Conservation (phyloP, 2,888 invertebrate species). For the Nymphalis urticae region DNA sequence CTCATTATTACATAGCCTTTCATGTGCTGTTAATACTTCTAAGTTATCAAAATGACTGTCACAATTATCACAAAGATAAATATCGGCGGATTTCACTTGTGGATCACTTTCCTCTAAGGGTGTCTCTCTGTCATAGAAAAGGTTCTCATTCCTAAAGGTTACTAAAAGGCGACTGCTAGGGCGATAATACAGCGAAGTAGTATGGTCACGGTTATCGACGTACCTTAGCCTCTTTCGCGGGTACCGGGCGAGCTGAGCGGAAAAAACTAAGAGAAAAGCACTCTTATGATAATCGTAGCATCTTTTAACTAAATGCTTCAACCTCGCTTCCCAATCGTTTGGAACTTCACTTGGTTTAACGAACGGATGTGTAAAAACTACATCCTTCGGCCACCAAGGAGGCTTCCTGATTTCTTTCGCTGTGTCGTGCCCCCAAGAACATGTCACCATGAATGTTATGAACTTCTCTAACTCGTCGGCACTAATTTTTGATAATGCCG, state of each 20-base stretch:
- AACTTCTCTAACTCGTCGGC: conserved; percentile 85
- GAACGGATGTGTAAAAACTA: conserved; percentile 84
- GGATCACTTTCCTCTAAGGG: conserved; percentile 67
- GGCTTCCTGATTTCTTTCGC: conserved; percentile 82
- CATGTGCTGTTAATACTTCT: conserved; percentile 65
- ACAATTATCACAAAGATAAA: conserved; percentile 88
- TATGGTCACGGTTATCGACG: conserved; percentile 87
- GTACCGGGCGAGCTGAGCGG: conserved; percentile 85
- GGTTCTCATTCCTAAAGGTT: conserved; percentile 88
- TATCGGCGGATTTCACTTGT: conserved; percentile 83
- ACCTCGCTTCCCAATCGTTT: conserved; percentile 82
- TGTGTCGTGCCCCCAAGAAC: conserved; percentile 85
- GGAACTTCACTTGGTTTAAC: conserved; percentile 73
- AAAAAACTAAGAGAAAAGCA: conserved; percentile 86
- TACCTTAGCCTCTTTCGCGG: conserved; percentile 84
- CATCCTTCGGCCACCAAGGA: conserved; percentile 87
- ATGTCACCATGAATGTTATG: conserved; percentile 88
- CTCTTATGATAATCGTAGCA: conserved; percentile 88
- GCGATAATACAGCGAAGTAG: conserved; percentile 86
- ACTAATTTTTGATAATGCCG: conserved; percentile 83
- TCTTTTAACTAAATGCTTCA: conserved; percentile 84
- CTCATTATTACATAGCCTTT: conserved; percentile 73
- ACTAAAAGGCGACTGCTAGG: conserved; percentile 85
- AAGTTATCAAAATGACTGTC: conserved; percentile 85
- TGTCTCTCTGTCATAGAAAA: conserved; percentile 73